Conservation (phyloP, 2,113 vertebrate species). For the Sorex araneus region DNA sequence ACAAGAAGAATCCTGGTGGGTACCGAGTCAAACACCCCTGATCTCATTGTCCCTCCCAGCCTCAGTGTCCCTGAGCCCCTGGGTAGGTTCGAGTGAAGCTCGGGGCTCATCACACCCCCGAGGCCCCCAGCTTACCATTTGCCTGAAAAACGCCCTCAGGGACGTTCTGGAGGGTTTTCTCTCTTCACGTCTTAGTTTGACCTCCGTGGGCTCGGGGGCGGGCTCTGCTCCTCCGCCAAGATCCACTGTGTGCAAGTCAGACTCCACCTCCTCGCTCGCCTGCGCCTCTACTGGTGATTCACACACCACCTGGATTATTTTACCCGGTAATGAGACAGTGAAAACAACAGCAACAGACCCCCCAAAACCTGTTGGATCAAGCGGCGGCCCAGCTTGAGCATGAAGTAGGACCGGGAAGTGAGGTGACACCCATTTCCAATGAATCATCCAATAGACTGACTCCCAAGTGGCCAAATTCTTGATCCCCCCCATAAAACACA, state of each 20-base stretch:
- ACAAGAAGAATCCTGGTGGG: not conserved
- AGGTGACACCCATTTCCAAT: too few species aligned
- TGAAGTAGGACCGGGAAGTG: too few species aligned
- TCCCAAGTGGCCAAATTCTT: too few species aligned
- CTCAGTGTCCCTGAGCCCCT: not conserved
- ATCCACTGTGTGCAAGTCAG: conserved; percentile 52
- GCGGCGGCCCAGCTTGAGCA: too few species aligned
- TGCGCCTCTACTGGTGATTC: conserved; percentile 82
- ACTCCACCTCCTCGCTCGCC: conserved; percentile 77
- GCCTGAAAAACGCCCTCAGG: conserved; percentile 89
- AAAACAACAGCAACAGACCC: not conserved
- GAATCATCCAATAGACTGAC: too few species aligned
- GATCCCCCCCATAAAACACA: too few species aligned
- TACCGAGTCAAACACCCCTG: not conserved
- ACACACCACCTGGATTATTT: conserved; percentile 85
- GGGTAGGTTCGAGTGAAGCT: not conserved
- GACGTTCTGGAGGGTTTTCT: conserved; percentile 85
- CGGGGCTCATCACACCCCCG: rapidly evolving
- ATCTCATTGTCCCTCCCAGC: not conserved
- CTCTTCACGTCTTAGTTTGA: conserved; percentile 80
- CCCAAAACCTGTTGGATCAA: not conserved
- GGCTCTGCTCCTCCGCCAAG: conserved; percentile 75
- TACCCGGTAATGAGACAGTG: conserved; percentile 45
- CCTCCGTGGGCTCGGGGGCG: conserved; percentile 56
- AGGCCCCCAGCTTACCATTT: conserved; percentile 87